Evolutionary conservation across 2,113 vertebrate genomes (phyloP), one percentile per base, ranked within the genome.

Genomic region (Nycticorax nycticorax): DNA sequence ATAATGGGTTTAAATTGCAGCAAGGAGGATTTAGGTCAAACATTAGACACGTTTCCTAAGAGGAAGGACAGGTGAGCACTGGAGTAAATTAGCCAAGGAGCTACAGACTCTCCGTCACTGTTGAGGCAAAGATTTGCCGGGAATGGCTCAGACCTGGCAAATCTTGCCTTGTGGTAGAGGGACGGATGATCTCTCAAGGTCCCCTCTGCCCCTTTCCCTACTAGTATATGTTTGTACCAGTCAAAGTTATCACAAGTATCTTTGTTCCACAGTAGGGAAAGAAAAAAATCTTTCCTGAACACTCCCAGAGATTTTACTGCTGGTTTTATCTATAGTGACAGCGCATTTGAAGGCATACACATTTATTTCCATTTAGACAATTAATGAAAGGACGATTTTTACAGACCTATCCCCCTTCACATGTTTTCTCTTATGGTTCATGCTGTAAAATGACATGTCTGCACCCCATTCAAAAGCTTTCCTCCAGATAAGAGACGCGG

Each of bases 1-100:
- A 95, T 96, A 96, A 96, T 96, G 92, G 89, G 84, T 93, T 94
- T 96, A 96, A 96, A 96, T 96, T 97, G 96, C 96, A 94, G 93
- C 77, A 30, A 82, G 87, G 89, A 96, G 66, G 87, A 94, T 93
- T 94, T 89, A 95, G 96, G 96, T 96, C 96, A 96, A 93, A 57
- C 89, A 50, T 95, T 57, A 95, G 88, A 93, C 77, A 82, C 1
- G 0, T 94, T 96, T 95, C 94, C 96, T 96, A 94, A 76, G 85
- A 93, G 87, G 89, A 96, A 96, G 94, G 92, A 97, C 96, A 97
- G 96, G 96, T 97, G 96, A 97, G 89, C 77, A 60, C 81, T 87
- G 92, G 77, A 96, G 71, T 84, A 92, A 93, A 97, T 96, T 85
- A 96, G 81, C 82, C 62, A 89, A 89, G 77, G 62, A 88, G 66